A percentile compares a stretch with the other conserved stretches of the same genome.
Conservation (phyloP, 2,888 invertebrate species). For the Tillus elongatus region DNA sequence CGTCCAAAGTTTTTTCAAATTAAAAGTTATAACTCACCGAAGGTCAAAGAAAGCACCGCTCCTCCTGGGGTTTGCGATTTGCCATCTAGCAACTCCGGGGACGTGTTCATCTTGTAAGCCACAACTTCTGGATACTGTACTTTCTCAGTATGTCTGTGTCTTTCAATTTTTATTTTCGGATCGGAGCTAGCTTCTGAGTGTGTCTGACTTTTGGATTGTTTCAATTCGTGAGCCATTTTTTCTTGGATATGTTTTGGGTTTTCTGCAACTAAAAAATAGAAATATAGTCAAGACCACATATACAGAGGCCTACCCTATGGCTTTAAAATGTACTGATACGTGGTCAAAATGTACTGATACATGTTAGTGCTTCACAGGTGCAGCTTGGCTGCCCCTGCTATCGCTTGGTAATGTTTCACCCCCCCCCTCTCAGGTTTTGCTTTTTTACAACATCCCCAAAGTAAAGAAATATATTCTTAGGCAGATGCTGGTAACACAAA, state of each 20-base stretch:
- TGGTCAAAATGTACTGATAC: too few relatives aligned
- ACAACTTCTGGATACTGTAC: conserved; percentile 30
- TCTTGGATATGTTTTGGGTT: conserved; percentile 36
- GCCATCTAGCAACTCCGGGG: conserved; percentile 47
- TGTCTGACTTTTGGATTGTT: conserved; percentile 33
- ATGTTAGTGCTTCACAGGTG: too few relatives aligned
- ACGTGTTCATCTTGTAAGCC: conserved; percentile 29
- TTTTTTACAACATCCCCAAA: too few relatives aligned
- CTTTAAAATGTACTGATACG: too few relatives aligned
- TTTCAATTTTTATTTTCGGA: conserved; percentile 23
- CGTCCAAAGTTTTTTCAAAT: too few relatives aligned
- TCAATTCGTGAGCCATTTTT: conserved; percentile 38
- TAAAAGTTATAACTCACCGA: conserved; percentile 46
- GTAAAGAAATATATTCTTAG: too few relatives aligned
- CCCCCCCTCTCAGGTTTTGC: too few relatives aligned
- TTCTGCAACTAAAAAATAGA: conserved; percentile 17
- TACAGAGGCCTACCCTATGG: too few relatives aligned
- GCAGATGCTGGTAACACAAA: too few relatives aligned
- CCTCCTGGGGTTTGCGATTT: conserved; percentile 65
- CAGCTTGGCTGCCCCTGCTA: too few relatives aligned
- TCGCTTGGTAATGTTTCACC: too few relatives aligned
- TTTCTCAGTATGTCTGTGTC: conserved; percentile 20
- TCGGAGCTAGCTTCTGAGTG: conserved; percentile 13
- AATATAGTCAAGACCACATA: too few relatives aligned
- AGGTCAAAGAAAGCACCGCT: conserved; percentile 67